Conservation (phyloP, 1,140 invertebrate genomes). For the Drosophila nigrodunni region DNA sequence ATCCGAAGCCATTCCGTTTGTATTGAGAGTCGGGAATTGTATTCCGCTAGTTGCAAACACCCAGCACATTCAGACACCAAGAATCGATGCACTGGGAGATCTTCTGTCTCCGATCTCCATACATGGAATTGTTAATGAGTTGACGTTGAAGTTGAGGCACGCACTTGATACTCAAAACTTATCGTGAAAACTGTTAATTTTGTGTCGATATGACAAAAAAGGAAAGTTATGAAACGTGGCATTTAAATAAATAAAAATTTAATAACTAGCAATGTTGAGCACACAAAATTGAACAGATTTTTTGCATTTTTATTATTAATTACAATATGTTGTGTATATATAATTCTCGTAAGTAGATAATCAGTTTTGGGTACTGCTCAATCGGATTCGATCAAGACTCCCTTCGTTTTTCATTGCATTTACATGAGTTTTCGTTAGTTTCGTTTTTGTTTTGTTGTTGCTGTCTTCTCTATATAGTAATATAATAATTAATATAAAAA, state of each 20-base stretch:
- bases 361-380: slow-evolving; percentile 56
- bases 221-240: slow-evolving; percentile 63
- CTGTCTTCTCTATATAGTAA: no score
- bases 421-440: slow-evolving; percentile 72
- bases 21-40: slow-evolving; percentile 54
- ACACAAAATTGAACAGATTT: slow-evolving; percentile 52
- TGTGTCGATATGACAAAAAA: slow-evolving; percentile 52
- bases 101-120: slow-evolving; percentile 23
- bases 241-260: slow-evolving; percentile 74
- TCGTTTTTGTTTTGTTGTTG: slow-evolving; percentile 20
- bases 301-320: slow-evolving; percentile 67
- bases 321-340: slow-evolving; percentile 58
- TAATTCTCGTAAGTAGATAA: slow-evolving; percentile 73
- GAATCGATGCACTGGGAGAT: slow-evolving; percentile 56
- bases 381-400: slow-evolving; percentile 47
- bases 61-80: slow-evolving; percentile 44
- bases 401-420: slow-evolving; percentile 72
- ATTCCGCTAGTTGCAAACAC: slow-evolving; percentile 12
- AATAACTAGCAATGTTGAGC: slow-evolving; percentile 68
- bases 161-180: slow-evolving; percentile 51
- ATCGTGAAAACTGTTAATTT: slow-evolving; percentile 61
- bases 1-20: slow-evolving; percentile 82
- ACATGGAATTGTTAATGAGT: slow-evolving; percentile 66
- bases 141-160: slow-evolving; percentile 57
- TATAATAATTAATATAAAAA: slow-evolving; percentile 70